phyloP scores from a whole-genome alignment of 2,888 invertebrate genomes.

The Pasiphila rectangulata region DNA sequence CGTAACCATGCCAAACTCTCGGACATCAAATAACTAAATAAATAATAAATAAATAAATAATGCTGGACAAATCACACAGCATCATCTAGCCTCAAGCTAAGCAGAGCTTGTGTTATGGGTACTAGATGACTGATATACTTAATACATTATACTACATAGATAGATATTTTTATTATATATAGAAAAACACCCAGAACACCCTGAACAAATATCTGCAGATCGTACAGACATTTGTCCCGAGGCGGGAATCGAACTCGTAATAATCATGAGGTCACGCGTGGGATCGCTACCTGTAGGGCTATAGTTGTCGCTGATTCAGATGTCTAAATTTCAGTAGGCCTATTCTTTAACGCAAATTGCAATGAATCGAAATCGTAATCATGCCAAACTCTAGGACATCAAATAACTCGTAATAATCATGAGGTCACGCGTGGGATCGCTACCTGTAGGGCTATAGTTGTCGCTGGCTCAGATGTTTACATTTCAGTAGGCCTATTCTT shows the following conservation, averaged over 20 bases:
- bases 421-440: conserved; percentile 22
- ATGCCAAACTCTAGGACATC: conserved; percentile 1
- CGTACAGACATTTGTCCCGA: too few relatives aligned
- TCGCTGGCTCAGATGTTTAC: conserved; percentile 4
- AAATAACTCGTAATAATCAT: conserved; percentile 14
- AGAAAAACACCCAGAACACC: too few relatives aligned
- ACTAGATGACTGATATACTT: too few relatives aligned
- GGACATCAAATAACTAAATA: conserved; percentile 1
- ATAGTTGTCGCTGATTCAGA: conserved; percentile 11
- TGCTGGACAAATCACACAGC: too few relatives aligned
- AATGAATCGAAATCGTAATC: not conserved
- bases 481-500: too few relatives aligned
- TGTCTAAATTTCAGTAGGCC: not conserved
- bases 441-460: conserved; percentile 13
- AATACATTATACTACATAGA: too few relatives aligned
- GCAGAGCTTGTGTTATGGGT: too few relatives aligned
- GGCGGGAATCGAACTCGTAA: too few relatives aligned
- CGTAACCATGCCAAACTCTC: not conserved
- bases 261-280: conserved; percentile 23
- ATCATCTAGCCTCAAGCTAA: too few relatives aligned
- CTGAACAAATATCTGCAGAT: too few relatives aligned
- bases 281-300: conserved; percentile 13
- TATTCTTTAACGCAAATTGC: not conserved
- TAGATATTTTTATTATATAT: too few relatives aligned
- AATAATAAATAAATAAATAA: too few relatives aligned